Base-by-base conservation (phyloP, 2,888 invertebrate genomes). In the Mesochorus sp. region DNA sequence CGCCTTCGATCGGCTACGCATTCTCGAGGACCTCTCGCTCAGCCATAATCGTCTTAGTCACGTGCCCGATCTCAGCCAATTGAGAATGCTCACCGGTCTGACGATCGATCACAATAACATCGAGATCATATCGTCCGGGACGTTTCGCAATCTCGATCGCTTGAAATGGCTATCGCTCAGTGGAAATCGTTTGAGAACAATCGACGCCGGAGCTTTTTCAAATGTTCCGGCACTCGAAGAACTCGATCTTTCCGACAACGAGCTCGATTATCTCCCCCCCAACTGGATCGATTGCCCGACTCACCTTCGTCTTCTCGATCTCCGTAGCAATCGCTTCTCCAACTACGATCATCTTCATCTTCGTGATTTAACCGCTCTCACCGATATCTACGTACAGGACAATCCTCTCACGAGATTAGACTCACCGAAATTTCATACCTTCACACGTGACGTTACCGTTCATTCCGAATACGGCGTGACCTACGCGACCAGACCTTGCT, bases 51-150 rank as follows among this genome's bases (percentile, higher is more conserved):
- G 31, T 3, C 55, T 89, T 2, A 37, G 28, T 0, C 10, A 3
- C 1, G 12, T 88, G 0, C 85, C 87, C 0, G 73, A 82, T 55
- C 70, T 84, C 0, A 42, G 26, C 2, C 67, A 66, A n/a, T 67
- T 82, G 10, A 24, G 10, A 39, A 68, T 81, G 2, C 39, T 89
- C 2, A 82, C 72, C 0, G 85, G 59, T 28, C 77, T 89, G 0
- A 85, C 85, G 0, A 26, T 88, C 19, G 82, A 81, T 12, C 71
- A 84, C 21, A 89, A 89, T 53, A 19, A 79, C 0, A 80, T 89
- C 12, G 76, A 68, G 1, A 19, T 49, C 3, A 71, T 89, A 10
- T 49, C 62, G 1, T 10, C 77, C 0, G 72, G 80, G 0, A 28
- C 71, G 1, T 86, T 89, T 2, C 26, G 55, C 1, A 74, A 84